phyloP scores from a whole-genome alignment of 2,797 vertebrate genomes.

The Oreochromis grahami region DNA sequence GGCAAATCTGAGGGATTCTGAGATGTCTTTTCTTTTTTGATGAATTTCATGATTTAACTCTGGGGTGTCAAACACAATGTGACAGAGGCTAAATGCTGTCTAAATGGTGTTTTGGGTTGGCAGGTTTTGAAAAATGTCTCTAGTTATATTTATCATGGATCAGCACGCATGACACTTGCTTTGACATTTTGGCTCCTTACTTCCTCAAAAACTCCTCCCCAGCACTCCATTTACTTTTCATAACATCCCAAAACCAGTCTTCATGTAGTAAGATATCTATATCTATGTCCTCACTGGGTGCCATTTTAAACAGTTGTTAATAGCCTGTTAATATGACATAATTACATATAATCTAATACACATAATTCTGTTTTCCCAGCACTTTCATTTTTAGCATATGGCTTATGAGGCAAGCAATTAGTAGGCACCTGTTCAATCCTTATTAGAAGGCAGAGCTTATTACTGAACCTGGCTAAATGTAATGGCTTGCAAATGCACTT shows the following conservation, averaged over 20 bases:
- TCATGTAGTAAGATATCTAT: not conserved
- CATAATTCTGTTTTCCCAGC: not conserved
- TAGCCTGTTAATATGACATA: not conserved
- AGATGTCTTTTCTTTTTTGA: not conserved
- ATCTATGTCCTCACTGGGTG: not conserved
- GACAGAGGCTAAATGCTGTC: not conserved
- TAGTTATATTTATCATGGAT: not conserved
- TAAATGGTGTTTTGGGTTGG: not conserved
- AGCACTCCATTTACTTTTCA: not conserved
- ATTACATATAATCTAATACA: not conserved
- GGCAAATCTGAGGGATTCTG: not conserved
- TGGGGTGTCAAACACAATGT: not conserved
- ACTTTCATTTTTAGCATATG: not conserved
- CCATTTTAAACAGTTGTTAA: not conserved
- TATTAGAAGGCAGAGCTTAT: not conserved
- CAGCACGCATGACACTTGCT: not conserved
- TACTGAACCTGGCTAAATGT: not conserved
- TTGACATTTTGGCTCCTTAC: not conserved
- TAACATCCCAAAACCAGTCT: not conserved
- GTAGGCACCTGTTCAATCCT: not conserved
- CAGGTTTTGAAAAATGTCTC: not conserved
- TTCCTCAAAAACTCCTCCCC: not conserved
- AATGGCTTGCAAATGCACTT: not conserved
- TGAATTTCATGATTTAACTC: not conserved
- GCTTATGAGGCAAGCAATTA: not conserved